These are phyloP conservation scores for Aphis craccivora DNA, from an alignment of 1,140 invertebrate genomes.

Conservation along the genomic window DNA sequence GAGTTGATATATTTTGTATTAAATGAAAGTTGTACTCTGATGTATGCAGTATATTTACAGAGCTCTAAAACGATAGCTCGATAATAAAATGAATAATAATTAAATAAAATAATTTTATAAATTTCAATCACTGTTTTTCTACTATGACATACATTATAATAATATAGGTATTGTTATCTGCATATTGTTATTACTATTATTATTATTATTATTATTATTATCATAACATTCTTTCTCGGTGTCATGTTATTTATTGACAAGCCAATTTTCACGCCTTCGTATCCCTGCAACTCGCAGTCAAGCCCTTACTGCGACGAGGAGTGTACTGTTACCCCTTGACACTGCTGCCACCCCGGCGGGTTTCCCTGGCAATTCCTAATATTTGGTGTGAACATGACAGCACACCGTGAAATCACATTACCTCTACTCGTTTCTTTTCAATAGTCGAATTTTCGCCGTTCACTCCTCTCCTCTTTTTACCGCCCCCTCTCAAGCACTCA, in stretches of 20 bases:
- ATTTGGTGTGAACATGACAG: constrained; percentile 57
- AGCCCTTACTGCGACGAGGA: not conserved
- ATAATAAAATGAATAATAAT: not conserved
- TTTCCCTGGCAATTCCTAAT: constrained; percentile 50
- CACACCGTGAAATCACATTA: constrained; percentile 57
- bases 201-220: not conserved
- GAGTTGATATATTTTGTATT: too few species aligned
- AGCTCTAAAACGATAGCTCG: not conserved
- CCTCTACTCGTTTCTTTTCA: constrained; percentile 33
- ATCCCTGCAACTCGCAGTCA: constrained; percentile 13
- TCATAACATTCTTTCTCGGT: not conserved
- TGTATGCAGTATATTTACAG: too few species aligned
- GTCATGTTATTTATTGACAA: constrained; percentile 57
- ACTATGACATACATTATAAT: not conserved
- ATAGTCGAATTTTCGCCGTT: constrained; percentile 42
- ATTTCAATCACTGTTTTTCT: not conserved
- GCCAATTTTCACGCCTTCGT: constrained; percentile 45
- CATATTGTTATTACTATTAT: not conserved
- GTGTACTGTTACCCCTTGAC: not conserved
- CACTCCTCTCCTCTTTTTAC: not conserved
- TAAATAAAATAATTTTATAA: not conserved
- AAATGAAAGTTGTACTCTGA: too few species aligned
- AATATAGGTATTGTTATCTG: not conserved
- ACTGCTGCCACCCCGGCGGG: not conserved
- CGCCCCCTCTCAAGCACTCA: not conserved